These are phyloP conservation scores for Pemphredon lugubris DNA, from an alignment of 2,888 invertebrate genomes.

Conservation along the genomic window DNA sequence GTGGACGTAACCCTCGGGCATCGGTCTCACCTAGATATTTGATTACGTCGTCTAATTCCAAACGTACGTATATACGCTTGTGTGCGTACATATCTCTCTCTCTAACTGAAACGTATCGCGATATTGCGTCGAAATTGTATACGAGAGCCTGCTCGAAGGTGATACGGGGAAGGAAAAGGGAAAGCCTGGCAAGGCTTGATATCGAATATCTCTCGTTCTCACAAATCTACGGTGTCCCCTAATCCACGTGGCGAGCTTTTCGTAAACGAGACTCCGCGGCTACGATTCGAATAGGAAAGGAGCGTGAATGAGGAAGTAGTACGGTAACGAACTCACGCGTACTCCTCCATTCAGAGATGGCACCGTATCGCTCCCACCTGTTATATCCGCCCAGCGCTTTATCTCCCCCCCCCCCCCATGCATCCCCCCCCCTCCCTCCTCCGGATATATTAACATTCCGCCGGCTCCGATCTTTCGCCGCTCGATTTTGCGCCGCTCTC, in stretches of 20 bases:
- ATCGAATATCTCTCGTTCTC: slow-evolving; percentile 60
- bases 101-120: slow-evolving; percentile 39
- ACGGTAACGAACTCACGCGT: slow-evolving; percentile 43
- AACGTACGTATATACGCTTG: slow-evolving; percentile 5
- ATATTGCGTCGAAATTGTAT: slow-evolving; percentile 43
- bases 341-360: slow-evolving; percentile 44
- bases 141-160: slow-evolving; percentile 24
- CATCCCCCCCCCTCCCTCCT: slow-evolving; percentile 1
- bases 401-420: too few species aligned
- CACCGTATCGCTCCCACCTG: slow-evolving; percentile 46
- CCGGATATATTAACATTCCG: slow-evolving; percentile 24
- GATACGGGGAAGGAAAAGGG: slow-evolving; percentile 52
- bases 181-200: slow-evolving; percentile 40
- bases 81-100: background rate
- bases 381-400: slow-evolving; percentile 47
- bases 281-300: slow-evolving; percentile 52
- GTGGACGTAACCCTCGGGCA: too few species aligned
- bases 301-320: slow-evolving; percentile 64
- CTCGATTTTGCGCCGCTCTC: background rate
- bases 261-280: slow-evolving; percentile 24
- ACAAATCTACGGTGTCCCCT: slow-evolving; percentile 64
- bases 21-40: slow-evolving; percentile 20
- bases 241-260: slow-evolving; percentile 38
- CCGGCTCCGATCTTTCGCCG: slow-evolving; percentile 5
- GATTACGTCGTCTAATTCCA: slow-evolving; percentile 50